phyloP scores from a whole-genome alignment of 2,113 vertebrate species.

The Setophaga petechia region DNA sequence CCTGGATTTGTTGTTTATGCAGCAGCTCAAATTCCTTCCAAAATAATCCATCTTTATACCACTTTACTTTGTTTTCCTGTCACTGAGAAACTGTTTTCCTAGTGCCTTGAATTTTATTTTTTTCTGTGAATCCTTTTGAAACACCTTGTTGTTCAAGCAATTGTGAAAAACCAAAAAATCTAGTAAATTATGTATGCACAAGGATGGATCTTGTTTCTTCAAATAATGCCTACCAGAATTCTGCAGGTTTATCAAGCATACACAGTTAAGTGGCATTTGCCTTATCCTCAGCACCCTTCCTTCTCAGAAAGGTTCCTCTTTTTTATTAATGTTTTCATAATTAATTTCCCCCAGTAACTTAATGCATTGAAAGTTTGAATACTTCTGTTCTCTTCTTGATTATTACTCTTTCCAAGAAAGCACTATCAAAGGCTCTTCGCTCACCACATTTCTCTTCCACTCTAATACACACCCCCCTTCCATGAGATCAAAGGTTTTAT shows the following conservation, averaged over 20 bases:
- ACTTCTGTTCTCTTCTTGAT: neutral
- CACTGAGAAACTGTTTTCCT: neutral
- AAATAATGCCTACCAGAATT: neutral
- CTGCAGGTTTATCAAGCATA: neutral
- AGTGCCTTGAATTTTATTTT: neutral
- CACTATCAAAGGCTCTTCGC: neutral
- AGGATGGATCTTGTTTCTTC: neutral
- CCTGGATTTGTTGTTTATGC: neutral
- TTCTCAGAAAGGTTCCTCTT: neutral
- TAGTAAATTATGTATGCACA: neutral
- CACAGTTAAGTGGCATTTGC: neutral
- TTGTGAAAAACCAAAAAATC: neutral
- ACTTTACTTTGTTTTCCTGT: neutral
- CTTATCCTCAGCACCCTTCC: neutral
- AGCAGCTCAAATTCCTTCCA: neutral
- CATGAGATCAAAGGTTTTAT: neutral
- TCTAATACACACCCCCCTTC: neutral
- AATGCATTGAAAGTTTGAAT: neutral
- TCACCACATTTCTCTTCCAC: neutral
- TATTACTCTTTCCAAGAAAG: neutral
- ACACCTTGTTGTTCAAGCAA: neutral
- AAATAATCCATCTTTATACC: neutral
- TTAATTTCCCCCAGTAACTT: neutral
- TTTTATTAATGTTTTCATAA: neutral
- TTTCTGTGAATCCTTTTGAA: neutral